Evolutionary conservation across 2,797 vertebrate genomes (phyloP).

Genomic region (Limosa lapponica): DNA sequence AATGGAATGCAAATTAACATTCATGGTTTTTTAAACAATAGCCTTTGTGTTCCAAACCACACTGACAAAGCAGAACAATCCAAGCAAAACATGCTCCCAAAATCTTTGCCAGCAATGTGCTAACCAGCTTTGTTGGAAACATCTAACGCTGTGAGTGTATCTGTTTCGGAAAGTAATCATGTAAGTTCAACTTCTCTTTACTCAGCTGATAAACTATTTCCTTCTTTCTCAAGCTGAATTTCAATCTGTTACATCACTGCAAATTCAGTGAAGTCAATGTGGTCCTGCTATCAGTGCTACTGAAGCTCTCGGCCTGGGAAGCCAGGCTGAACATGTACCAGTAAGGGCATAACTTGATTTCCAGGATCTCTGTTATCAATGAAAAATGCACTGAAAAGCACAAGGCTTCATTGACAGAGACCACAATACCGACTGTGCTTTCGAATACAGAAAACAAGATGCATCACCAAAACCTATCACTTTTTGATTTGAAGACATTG

Average conservation of each 20-base stretch:
- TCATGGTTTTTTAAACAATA: slow-evolving; percentile 48
- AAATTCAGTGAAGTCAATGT: background rate
- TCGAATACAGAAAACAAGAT: background rate
- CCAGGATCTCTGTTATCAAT: background rate
- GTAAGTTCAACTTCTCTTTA: background rate
- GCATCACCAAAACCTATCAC: background rate
- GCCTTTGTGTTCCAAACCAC: slow-evolving; percentile 49
- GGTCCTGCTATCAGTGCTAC: background rate
- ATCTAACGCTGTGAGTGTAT: background rate
- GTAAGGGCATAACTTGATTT: background rate
- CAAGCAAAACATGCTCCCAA: slow-evolving; percentile 5
- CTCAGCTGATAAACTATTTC: background rate
- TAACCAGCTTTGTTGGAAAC: slow-evolving; percentile 11
- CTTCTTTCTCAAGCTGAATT: background rate
- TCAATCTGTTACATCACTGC: background rate
- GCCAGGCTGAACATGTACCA: background rate
- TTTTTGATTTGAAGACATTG: background rate
- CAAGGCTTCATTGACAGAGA: background rate
- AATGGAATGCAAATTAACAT: slow-evolving; percentile 47
- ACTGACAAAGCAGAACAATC: slow-evolving; percentile 30
- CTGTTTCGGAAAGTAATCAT: background rate
- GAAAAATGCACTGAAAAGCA: background rate
- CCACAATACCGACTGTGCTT: background rate
- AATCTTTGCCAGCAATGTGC: slow-evolving; percentile 17
- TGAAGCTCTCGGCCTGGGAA: background rate